A percentile compares a stretch with the other conserved stretches of the same genome.
Evolutionary conservation across 2,888 invertebrate genomes (phyloP).

Genomic region (Acronicta aceris): DNA sequence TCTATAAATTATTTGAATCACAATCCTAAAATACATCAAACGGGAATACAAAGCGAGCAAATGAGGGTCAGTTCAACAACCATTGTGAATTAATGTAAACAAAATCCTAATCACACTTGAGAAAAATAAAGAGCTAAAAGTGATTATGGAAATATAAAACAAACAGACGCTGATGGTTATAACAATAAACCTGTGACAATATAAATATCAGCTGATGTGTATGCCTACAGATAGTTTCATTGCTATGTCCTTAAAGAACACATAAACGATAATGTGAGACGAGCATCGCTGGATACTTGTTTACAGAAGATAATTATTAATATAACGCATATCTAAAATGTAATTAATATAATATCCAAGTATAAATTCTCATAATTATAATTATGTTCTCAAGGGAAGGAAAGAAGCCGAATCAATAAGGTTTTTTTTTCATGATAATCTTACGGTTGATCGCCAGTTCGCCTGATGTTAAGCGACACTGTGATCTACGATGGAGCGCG

Average conservation of each 20-base stretch:
- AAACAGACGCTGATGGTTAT: slow-evolving; percentile 23
- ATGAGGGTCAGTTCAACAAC: slow-evolving; percentile 8
- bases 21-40: slow-evolving; percentile 10
- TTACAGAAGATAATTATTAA: slow-evolving; percentile 29
- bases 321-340: slow-evolving; percentile 16
- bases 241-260: slow-evolving; percentile 38
- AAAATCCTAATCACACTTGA: slow-evolving; percentile 14
- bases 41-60: neutral
- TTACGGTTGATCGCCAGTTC: no score
- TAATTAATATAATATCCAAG: no score
- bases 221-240: slow-evolving; percentile 24
- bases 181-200: slow-evolving; percentile 34
- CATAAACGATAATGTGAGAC: slow-evolving; percentile 25
- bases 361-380: slow-evolving; percentile 40
- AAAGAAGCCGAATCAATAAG: slow-evolving; percentile 20
- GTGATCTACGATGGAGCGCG: no score
- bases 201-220: slow-evolving; percentile 35
- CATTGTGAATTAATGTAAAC: slow-evolving; percentile 7
- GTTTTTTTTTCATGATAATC: no score
- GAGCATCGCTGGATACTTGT: slow-evolving; percentile 29
- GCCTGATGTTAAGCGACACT: no score
- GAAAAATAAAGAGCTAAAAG: slow-evolving; percentile 28
- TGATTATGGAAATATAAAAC: slow-evolving; percentile 29
- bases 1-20: slow-evolving; percentile 6
- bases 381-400: slow-evolving; percentile 26